A percentile compares a stretch with the other conserved stretches of the same genome.
Conservation (phyloP, 2,888 invertebrate genomes). For the Chymomyza caudatula region DNA sequence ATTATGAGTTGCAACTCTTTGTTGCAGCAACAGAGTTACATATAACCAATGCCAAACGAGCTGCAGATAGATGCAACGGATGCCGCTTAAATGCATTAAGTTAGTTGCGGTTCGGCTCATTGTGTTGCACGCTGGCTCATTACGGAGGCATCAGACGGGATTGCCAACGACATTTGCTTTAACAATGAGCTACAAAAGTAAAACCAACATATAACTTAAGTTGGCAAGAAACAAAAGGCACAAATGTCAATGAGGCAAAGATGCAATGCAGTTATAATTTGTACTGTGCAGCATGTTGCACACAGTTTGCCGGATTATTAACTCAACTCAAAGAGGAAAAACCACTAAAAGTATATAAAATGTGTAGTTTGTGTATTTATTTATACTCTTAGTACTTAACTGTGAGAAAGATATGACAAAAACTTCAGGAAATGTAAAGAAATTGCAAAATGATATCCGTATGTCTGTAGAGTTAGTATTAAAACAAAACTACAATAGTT, state of each 20-base stretch:
- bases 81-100: slow-evolving; percentile 50
- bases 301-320: slow-evolving; percentile 58
- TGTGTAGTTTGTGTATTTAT: neutral
- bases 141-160: slow-evolving; percentile 54
- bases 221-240: slow-evolving; percentile 15
- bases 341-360: slow-evolving; percentile 25
- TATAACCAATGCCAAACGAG: slow-evolving; percentile 50
- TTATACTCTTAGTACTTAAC: neutral
- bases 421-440: slow-evolving; percentile 1
- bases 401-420: neutral
- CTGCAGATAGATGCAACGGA: slow-evolving; percentile 1
- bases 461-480: too few relatives aligned
- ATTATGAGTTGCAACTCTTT: slow-evolving; percentile 42
- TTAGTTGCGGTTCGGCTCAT: slow-evolving; percentile 11
- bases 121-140: slow-evolving; percentile 39
- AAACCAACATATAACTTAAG: slow-evolving; percentile 5
- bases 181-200: slow-evolving; percentile 7
- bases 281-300: slow-evolving; percentile 34
- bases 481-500: too few relatives aligned
- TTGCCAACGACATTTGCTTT: slow-evolving; percentile 26
- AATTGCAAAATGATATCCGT: neutral
- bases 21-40: slow-evolving; percentile 31
- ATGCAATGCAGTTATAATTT: slow-evolving; percentile 44
- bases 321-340: slow-evolving; percentile 40
- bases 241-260: slow-evolving; percentile 56